Base-by-base conservation (phyloP, 2,888 invertebrate genomes). In the Ganaspis brasiliensis region DNA sequence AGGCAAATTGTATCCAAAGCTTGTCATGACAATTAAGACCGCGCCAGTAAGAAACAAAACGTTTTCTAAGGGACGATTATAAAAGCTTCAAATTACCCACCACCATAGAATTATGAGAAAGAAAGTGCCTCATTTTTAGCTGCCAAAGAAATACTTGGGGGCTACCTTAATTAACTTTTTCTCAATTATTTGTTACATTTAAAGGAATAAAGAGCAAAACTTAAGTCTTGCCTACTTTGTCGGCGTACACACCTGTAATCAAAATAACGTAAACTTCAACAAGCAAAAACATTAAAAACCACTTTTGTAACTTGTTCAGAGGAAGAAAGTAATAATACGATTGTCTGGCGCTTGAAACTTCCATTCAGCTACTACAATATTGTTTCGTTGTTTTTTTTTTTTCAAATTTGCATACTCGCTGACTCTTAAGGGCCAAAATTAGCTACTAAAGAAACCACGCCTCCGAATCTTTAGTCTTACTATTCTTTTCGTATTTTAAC, bases 161-260 rank as follows among this genome's bases (percentile, higher is more conserved):
- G 40, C 24, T 19, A 1, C 45, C 67, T 67, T 67, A 67, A 67
- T 67, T 67, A 67, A 45, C 67, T 67, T 67, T 67, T 67, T 67
- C 45, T 67, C 45, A 24, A n/a, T n/a, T 21, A 67, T 67, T 67
- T 67, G 40, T 67, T 67, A 67, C 45, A 67, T 67, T 67, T 67
- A 67, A 52, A 67, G 67, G 67, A 45, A 67, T 67, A 67, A 67
- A 67, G 67, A 45, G 45, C 45, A 67, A 24, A 67, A 45, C 67
- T 67, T 45, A 40, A 40, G 40, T 40, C 45, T 45, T 63, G 10
- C 26, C 73, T 72, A 63, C 73, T 67, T 55, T n/a, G 77, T 72
- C 78, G 78, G 78, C 77, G 31, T 63, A 55, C 73, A 75, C 73
- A 77, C 78, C 80, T 80, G 71, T 80, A 80, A 80, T 80, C 78